phyloP scores from a whole-genome alignment of 2,797 vertebrate species.

The Eulemur albifrons region DNA sequence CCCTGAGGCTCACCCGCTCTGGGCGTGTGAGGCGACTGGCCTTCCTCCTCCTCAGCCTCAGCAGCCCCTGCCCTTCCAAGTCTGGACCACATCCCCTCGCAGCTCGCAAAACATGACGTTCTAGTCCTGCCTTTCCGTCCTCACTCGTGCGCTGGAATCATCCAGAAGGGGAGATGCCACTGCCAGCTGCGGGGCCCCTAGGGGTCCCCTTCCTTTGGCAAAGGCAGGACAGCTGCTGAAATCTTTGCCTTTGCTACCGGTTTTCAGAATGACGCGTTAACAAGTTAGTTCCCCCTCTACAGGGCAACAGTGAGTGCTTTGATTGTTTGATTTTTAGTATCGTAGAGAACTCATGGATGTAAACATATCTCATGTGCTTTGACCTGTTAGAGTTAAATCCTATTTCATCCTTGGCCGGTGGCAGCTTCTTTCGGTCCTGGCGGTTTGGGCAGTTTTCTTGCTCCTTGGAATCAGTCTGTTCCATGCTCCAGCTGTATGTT shows the following conservation, averaged over 20 bases:
- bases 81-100: too few relatives aligned
- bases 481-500: background rate
- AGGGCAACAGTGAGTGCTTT: background rate
- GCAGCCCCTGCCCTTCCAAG: too few relatives aligned
- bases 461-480: background rate
- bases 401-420: background rate
- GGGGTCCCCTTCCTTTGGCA: background rate
- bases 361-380: background rate
- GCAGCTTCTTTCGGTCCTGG: background rate
- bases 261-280: background rate
- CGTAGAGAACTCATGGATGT: background rate
- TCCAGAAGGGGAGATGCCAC: too few relatives aligned
- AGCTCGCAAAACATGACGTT: rapidly evolving
- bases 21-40: background rate
- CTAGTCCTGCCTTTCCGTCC: rapidly evolving
- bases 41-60: background rate
- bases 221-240: background rate
- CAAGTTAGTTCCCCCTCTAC: background rate
- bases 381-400: background rate
- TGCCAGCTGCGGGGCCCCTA: rapidly evolving
- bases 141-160: rapidly evolving
- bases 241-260: background rate
- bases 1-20: background rate
- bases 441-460: background rate
- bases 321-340: background rate